phyloP scores from a whole-genome alignment of 2,113 vertebrate genomes.

The Raja brachyura region DNA sequence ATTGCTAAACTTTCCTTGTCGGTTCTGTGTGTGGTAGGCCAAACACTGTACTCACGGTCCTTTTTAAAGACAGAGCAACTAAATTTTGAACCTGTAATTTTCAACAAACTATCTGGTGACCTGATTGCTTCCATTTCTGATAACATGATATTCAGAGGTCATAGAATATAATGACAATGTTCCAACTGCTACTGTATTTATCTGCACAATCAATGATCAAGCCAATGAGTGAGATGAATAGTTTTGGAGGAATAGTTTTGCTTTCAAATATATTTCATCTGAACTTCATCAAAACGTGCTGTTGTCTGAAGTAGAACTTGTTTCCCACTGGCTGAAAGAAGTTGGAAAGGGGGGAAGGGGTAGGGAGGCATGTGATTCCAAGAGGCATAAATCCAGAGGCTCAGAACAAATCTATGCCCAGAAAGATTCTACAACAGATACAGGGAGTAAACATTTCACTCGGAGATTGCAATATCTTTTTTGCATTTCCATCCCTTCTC shows the following conservation, averaged over 20 bases:
- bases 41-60: too few relatives aligned
- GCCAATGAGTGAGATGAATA: too few relatives aligned
- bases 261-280: too few relatives aligned
- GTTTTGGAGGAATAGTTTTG: too few relatives aligned
- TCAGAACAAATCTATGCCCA: not conserved
- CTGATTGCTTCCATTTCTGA: not conserved
- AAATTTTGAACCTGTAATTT: too few relatives aligned
- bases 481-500: not conserved
- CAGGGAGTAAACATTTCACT: not conserved
- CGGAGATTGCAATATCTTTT: not conserved
- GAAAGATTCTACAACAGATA: not conserved
- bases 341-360: not conserved
- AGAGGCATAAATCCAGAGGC: not conserved
- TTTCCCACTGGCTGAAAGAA: not conserved
- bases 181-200: not conserved
- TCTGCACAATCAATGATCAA: not conserved
- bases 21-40: too few relatives aligned
- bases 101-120: too few relatives aligned
- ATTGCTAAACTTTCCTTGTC: not conserved
- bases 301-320: not conserved
- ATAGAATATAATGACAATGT: not conserved
- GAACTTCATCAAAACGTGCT: too few relatives aligned
- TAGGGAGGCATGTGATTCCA: not conserved
- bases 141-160: not conserved
- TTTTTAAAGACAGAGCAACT: too few relatives aligned